Evolutionary conservation across 1,140 invertebrate genomes (phyloP), one percentile per base, ranked within the genome.

Genomic region (Drosophila sp.): DNA sequence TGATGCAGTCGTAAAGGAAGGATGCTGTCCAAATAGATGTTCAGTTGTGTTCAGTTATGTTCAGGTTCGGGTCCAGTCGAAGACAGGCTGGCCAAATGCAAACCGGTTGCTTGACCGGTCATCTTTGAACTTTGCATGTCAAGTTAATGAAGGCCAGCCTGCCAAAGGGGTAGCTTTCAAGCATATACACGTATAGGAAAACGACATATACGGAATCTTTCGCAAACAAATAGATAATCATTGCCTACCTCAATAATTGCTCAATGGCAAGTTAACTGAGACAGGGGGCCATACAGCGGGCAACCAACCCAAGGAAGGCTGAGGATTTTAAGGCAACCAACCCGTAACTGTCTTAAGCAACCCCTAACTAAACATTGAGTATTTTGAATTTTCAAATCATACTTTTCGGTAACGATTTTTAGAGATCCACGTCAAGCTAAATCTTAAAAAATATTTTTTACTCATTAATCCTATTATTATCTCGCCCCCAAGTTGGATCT

Each of bases 241-340:
- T 71, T 77, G 83, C 80, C 83, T 89, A 89, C 83, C 83, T 89
- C 83, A 89, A 89, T 89, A 89, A 70, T 83, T 69, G 73, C 58
- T 50, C 79, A 71, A 84, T 76, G 71, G 80, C 62, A 64, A n/a
- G 36, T 21, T 2, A 21, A 21, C 21, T 1, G 21, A 21, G 21
- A 4, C 4, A 4, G 5, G 9, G 38, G 18, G 51, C 6, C 51
- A 54, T 5, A 18, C 16, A 27, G 45, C 21, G 29, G 53, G 38
- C 65, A 41, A 43, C 75, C 67, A 76, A 76, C 67, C 80, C 56
- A 51, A 41, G 36, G 43, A 71, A 56, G 34, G 61, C 76, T n/a
- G n/a, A n/a, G n/a, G n/a, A n/a, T n/a, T n/a, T n/a, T n/a, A 71
- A 56, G 34, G 61, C 76, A 9, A 14, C 7, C 16, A 14, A 25